Base-by-base conservation (phyloP, 2,797 vertebrate genomes). In the Acropternis orthonyx region DNA sequence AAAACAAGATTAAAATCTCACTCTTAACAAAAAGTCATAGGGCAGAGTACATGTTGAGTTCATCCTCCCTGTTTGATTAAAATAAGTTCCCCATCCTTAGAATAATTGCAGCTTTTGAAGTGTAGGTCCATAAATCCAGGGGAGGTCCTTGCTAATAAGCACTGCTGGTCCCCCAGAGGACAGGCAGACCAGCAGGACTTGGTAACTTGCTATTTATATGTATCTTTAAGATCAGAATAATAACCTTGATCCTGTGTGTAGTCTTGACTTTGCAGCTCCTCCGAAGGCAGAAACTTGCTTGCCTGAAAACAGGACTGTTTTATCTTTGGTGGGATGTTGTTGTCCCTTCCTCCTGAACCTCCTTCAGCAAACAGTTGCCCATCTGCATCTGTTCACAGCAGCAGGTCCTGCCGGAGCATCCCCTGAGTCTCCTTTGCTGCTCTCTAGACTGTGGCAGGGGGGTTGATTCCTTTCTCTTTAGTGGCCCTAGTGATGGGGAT, bases 51-150 rank as follows among this genome's bases (percentile, higher is more conserved):
- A 62, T 46, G 41, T 32, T 61, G 82, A 69, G 63, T 88, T 89
- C 61, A 24, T 86, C 46, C 10, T 90, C 54, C 55, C n/a, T 66
- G 22, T 75, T 91, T 85, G 61, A 59, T 75, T 74, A 65, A 93
- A 80, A 52, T 58, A 9, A 20, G 41, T 67, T 90, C 46, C 51
- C 24, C 16, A 39, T 92, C 37, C 49, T 62, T 89, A 84, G 77
- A 83, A 51, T 85, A 88, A 72, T 43, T 67, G 72, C 61, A 88
- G 56, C 56, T 67, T 95, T 95, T 95, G 88, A 94, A 97, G 89
- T 78, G 30, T 61, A 62, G 62, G 30, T 36, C 55, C 73, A 34
- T 78, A 84, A 93, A 90, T 90, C 58, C n/a, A 32, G 76, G 49
- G 68, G 44, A 88, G 14, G 24, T 77, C 82, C 58, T 85, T 85